Evolutionary conservation across 2,113 vertebrate species (phyloP).

Genomic region (Actinemys pallida): DNA sequence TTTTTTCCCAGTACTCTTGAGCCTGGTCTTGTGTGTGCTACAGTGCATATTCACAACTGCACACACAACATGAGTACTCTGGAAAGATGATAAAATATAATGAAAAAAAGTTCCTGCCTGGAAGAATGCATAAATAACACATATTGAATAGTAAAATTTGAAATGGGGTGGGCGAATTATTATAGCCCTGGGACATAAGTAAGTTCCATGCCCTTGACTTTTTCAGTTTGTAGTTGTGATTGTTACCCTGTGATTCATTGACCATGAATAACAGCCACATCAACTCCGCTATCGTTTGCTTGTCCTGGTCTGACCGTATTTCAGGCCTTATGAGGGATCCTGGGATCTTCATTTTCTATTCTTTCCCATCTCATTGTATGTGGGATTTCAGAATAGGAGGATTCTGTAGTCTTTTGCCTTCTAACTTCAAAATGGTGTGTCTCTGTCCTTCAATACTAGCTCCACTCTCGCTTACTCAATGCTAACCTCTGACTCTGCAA

Average conservation of each 20-base stretch:
- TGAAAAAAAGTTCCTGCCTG: slow-evolving; percentile 25
- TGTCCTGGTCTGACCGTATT: neutral
- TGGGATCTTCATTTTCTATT: neutral
- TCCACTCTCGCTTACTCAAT: neutral
- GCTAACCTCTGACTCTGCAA: neutral
- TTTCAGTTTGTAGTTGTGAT: neutral
- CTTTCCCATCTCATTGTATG: neutral
- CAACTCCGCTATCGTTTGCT: neutral
- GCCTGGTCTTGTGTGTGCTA: neutral
- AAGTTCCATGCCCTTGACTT: neutral
- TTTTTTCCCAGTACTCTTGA: neutral
- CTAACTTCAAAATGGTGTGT: neutral
- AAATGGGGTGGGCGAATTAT: neutral
- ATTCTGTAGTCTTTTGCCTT: neutral
- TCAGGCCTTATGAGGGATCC: neutral
- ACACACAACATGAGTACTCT: slow-evolving; percentile 3
- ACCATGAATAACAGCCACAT: neutral
- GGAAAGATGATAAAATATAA: slow-evolving; percentile 27
- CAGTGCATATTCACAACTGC: slow-evolving; percentile 26
- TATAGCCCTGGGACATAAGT: neutral
- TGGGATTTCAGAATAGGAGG: neutral
- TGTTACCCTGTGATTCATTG: neutral
- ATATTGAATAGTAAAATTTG: neutral
- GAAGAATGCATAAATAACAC: slow-evolving; percentile 33
- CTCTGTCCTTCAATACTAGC: neutral